Base-by-base conservation (phyloP, 2,113 vertebrate species). In the Pelvicachromis taeniatus region DNA sequence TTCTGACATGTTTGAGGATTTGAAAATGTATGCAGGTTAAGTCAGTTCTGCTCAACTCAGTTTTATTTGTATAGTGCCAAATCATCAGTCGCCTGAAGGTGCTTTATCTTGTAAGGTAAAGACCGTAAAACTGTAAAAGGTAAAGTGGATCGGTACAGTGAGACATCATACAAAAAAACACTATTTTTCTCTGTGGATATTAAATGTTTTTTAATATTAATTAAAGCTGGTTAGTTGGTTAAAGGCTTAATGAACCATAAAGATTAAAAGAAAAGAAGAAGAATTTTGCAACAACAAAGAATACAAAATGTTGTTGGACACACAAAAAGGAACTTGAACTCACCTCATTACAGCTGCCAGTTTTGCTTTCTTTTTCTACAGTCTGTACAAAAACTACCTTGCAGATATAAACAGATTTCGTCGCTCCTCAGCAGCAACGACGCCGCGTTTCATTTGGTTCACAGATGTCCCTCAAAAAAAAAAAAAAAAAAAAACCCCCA, bases 401-500 rank as follows among this genome's bases (percentile, higher is more conserved):
- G 42, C 42, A n/a, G n/a, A n/a, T 42, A 42, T 42, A 68, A 68
- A 42, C 0, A 4, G 0, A 29, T 61, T 61, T 56, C 5, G 5
- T 19, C 53, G 21, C 55, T 59, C 12, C 78, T 68, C 77, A 78
- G 35, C 21, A 16, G 45, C 53, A 6, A 17, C 21, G 2, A 86
- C 55, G 26, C 2, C 26, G 26, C 26, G 26, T 26, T 26, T 26
- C 26, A 26, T 26, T 26, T 61, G 21, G n/a, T 50, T 78, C n/a
- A 38, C 19, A 31, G 31, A 21, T 10, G 17, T 58, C 58, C 19
- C 31, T 40, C 35, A 61, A 61, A 14, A 68, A 16, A 12, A 68
- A 77, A 65, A 86, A 82, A 16, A 12, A 68, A 77, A 65, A 86
- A 82, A n/a, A n/a, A n/a, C n/a, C n/a, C n/a, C n/a, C n/a, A n/a